Base-by-base conservation (phyloP, 37 sponge, comb jelly and placozoan genomes). In the Hexactinellida sp. region DNA sequence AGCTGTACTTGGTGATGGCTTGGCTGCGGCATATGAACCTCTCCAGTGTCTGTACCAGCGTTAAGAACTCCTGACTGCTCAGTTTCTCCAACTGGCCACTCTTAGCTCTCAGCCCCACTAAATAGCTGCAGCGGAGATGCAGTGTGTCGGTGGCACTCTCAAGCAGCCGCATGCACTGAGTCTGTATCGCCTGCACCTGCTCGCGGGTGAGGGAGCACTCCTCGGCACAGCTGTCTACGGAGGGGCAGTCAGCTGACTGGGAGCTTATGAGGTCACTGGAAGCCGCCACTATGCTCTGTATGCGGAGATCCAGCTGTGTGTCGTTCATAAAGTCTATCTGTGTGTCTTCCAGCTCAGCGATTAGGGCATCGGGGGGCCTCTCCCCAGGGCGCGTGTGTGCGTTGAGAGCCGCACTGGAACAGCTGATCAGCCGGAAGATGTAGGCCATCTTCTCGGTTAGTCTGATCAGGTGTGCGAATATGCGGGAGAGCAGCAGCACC, bases 51-150 rank as follows among this genome's bases (percentile, higher is more conserved):
- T 89, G 83, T 0, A 92, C 90, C 9, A 96, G 85, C 5, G 71
- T 39, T 1, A 91, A 85, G 76, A 96, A 94, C 38, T 96, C 97
- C 16, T 86, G 63, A 0, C 92, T 84, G 32, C 35, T 36, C 24
- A 96, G 87, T 10, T 90, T 85, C 52, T 91, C 92, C 23, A 96
- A 86, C 37, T 89, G 87, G 37, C 93, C 97, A 23, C 76, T 63
- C 76, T 63, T 94, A 36, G 93, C 90, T 36, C 94, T 87, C 24
- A 96, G 84, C 24, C 76, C 88, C 28, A 96, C 85, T 36, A 96
- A 38, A 85, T 94, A 92, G 28, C 93, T 88, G 84, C 94, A 96
- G 36, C 97, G 87, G 7, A 89, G 83, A 39, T 96, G 97, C 23
- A 91, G 71, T 25, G 93, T 86, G 52, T 92, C 92, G 86, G 93